Conservation (phyloP, 2,888 invertebrate species). For the Cetonia aurata region DNA sequence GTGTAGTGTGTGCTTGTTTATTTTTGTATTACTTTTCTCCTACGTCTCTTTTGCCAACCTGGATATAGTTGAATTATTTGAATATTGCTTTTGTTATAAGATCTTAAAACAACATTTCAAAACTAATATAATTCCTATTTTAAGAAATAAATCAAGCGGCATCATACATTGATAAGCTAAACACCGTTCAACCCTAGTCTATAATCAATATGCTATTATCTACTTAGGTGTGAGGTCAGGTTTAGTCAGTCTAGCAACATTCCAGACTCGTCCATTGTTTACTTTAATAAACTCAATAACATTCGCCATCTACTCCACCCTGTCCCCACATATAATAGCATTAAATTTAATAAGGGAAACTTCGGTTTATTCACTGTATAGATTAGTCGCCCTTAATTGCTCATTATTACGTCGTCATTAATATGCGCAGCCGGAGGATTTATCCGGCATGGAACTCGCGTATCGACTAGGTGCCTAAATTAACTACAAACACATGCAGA, state of each 20-base stretch:
- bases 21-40: too few species aligned
- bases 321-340: slow-evolving; percentile 7
- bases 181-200: not conserved
- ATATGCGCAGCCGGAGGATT: slow-evolving; percentile 3
- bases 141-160: too few species aligned
- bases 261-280: slow-evolving; percentile 18
- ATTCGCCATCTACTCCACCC: slow-evolving; percentile 1
- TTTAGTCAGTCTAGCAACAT: not conserved
- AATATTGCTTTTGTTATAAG: too few species aligned
- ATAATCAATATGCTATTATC: not conserved
- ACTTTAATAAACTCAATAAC: slow-evolving; percentile 3
- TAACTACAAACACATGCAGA: slow-evolving; percentile 7
- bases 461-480: slow-evolving; percentile 14
- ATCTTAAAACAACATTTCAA: too few species aligned
- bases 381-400: slow-evolving; percentile 30
- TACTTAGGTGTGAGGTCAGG: too few species aligned
- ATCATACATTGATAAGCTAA: not conserved
- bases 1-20: too few species aligned
- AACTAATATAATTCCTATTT: too few species aligned
- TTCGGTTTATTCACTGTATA: slow-evolving; percentile 13
- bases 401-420: slow-evolving; percentile 15
- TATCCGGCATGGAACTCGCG: slow-evolving; percentile 11
- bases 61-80: too few species aligned
- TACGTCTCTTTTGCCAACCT: too few species aligned
- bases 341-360: slow-evolving; percentile 34